Conservation (phyloP, 2,888 invertebrate species). For the Cecidostiba fungosa region DNA sequence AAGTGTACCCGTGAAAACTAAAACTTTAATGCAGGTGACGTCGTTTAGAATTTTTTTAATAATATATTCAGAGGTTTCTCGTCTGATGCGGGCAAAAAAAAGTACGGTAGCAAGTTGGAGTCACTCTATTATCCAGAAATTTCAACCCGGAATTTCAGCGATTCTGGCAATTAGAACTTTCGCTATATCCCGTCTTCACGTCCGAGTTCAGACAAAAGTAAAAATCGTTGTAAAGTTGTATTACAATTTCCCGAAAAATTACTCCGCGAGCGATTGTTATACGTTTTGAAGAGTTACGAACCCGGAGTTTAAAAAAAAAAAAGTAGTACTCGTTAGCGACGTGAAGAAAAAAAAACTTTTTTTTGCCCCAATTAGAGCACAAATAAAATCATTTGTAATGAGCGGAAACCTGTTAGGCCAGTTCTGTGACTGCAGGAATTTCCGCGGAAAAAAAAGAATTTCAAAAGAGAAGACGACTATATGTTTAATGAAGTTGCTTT, state of each 20-base stretch:
- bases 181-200: not conserved
- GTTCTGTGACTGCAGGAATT: not conserved
- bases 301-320: too few species aligned
- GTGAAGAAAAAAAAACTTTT: not conserved
- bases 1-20: too few species aligned
- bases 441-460: not conserved
- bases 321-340: not conserved
- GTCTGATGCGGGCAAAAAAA: not conserved
- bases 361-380: slow-evolving; percentile 7
- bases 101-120: not conserved
- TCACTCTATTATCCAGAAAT: not conserved
- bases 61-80: too few species aligned
- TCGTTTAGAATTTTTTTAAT: too few species aligned
- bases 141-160: not conserved
- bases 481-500: not conserved
- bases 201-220: too few species aligned
- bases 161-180: not conserved
- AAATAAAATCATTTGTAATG: not conserved
- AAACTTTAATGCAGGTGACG: too few species aligned
- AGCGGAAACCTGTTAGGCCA: not conserved
- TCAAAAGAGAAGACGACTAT: too few species aligned
- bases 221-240: not conserved
- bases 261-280: not conserved
- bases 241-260: not conserved
- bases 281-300: too few species aligned